A percentile compares a stretch with the other conserved stretches of the same genome.
Evolutionary conservation across 2,888 invertebrate species (phyloP).

Genomic region (Pyrrhia umbra): DNA sequence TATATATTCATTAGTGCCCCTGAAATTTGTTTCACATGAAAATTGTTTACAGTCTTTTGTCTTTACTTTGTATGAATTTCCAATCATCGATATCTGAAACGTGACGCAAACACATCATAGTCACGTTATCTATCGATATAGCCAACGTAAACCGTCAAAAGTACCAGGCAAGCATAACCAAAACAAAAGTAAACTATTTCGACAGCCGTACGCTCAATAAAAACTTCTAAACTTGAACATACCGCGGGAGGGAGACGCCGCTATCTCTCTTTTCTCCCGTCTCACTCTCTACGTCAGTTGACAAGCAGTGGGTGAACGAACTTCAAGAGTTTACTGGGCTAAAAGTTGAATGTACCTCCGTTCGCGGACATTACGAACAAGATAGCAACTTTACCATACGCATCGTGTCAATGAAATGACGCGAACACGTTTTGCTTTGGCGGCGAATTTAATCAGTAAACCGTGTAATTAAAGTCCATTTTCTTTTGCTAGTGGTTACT

Average conservation of each 20-base stretch:
- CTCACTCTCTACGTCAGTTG: conserved; percentile 88
- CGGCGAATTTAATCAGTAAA: conserved; percentile 63
- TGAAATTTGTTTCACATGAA: conserved; percentile 35
- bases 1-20: neutral
- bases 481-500: conserved; percentile 61
- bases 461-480: conserved; percentile 68
- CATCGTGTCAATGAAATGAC: conserved; percentile 65
- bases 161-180: conserved; percentile 85
- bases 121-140: conserved; percentile 86
- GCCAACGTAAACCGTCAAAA: conserved; percentile 87
- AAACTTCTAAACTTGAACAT: conserved; percentile 87
- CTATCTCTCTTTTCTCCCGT: conserved; percentile 76
- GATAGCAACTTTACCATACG: conserved; percentile 89
- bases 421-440: conserved; percentile 76
- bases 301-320: conserved; percentile 91
- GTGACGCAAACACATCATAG: conserved; percentile 70
- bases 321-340: conserved; percentile 90
- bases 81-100: conserved; percentile 60
- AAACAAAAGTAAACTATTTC: conserved; percentile 86
- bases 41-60: conserved; percentile 60
- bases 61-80: conserved; percentile 24
- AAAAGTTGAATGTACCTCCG: conserved; percentile 91
- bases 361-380: conserved; percentile 91
- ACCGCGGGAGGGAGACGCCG: conserved; percentile 77
- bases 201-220: conserved; percentile 85